Conservation (phyloP, 2,888 invertebrate species). For the Dendrolimus houi region DNA sequence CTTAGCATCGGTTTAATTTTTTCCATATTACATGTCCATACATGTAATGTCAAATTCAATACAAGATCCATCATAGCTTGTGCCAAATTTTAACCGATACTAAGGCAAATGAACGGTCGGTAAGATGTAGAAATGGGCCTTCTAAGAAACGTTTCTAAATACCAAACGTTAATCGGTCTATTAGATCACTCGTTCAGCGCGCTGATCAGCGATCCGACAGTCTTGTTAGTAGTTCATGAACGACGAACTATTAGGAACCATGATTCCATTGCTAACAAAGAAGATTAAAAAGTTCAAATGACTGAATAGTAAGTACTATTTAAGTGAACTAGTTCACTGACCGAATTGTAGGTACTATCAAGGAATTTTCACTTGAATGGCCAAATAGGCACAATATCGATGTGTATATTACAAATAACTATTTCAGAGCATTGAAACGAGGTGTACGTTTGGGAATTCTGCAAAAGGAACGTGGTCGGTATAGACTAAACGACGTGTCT, state of each 20-base stretch:
- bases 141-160: too few species aligned
- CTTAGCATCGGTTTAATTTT: too few species aligned
- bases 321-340: neutral
- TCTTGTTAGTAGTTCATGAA: too few species aligned
- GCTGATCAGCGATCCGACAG: too few species aligned
- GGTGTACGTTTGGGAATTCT: slow-evolving; percentile 41
- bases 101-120: neutral
- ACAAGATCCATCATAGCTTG: neutral
- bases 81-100: neutral
- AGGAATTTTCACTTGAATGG: neutral
- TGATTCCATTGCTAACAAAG: neutral
- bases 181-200: too few species aligned
- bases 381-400: neutral
- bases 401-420: neutral
- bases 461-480: slow-evolving; percentile 35
- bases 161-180: too few species aligned
- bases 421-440: slow-evolving; percentile 40
- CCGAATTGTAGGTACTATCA: neutral
- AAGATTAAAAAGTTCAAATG: neutral
- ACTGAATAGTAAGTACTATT: neutral
- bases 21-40: too few species aligned
- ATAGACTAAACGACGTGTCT: slow-evolving; percentile 35
- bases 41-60: too few species aligned
- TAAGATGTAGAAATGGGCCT: too few species aligned
- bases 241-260: too few species aligned